Base-by-base conservation (phyloP, 2,888 invertebrate genomes). In the Drosophila robusta region DNA sequence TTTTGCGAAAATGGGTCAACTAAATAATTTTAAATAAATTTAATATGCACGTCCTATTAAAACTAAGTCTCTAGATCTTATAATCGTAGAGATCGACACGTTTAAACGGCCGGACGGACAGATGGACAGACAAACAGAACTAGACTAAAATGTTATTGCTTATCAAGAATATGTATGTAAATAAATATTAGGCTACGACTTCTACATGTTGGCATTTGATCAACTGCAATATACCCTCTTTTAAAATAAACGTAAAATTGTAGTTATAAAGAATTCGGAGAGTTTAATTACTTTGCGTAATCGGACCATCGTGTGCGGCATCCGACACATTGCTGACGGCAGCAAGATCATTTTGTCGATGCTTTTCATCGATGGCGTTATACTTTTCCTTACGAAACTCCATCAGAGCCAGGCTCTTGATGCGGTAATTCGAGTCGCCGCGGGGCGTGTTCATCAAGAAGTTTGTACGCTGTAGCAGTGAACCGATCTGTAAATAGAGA, bases 331-430 rank as follows among this genome's bases (percentile, higher is more conserved):
- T 50, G 44, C 26, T 44, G 50, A 54, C 52, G 8, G 5, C 34
- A 34, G 26, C 41, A 34, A 26, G 4, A 38, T 69, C 70, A 26
- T 22, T 64, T 49, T 75, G 70, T 26, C 72, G 72, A 3, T 76
- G 79, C n/a, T 38, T 70, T 32, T 89, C 78, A 46, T 91, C 91
- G 8, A 85, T 67, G 12, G 77, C 67, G 14, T 84, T 80, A 3
- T 81, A 60, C 63, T 88, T 84, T 18, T 76, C 78, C 41, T 79
- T 86, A 4, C 89, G 88, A 68, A 79, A 91, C 11, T 86, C 79
- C 52, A 80, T 86, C 5, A 91, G 47, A 3, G 55, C 14, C 11
- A 66, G 26, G 55, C 51, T 67, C 52, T 64, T 85, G 11, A 91
- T 87, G 42, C 75, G 84, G 61, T 74, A 91, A 18, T 71, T 46